Base-by-base conservation (phyloP, 2,888 invertebrate species). In the Drosophila acutilabella region DNA sequence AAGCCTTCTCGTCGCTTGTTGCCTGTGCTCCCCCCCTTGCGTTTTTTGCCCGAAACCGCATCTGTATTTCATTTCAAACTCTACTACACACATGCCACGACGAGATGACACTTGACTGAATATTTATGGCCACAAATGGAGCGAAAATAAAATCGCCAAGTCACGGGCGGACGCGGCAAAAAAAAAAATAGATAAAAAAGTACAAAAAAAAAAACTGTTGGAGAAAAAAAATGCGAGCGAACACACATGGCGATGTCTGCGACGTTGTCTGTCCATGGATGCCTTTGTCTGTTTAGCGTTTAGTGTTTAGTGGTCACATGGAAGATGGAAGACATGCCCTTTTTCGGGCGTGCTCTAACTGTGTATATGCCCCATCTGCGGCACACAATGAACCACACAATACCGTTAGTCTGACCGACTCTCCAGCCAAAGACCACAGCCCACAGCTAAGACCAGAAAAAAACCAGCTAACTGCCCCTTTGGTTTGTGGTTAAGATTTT, bases 131-230 rank as follows among this genome's bases (percentile, higher is more conserved):
- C 88, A 78, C 84, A 88, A 84, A 84, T 88, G 83, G 88, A 86
- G 86, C 88, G 88, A 84, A 88, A 86, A 88, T 83, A 84, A 85
- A 85, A 88, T 81, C 79, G 88, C 84, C 86, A 86, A 80, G 81
- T 88, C 87, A 85, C 78, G 84, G 86, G 60, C 76, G 71, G 72
- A 79, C 75, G 66, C 76, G 61, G 33, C 40, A 51, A 57, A 47
- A 56, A 68, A 56, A 47, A 56, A 68, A 57, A 54, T 57, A 48
- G 45, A 66, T 51, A 64, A 44, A 51, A 33, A 38, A 30, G 23
- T 23, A 23, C 23, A 48, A 64, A 58, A 52, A 60, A 62, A 26
- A 60, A 62, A 26, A n/a, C 0, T 41, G 42, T 26, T 52, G 14
- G 20, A 41, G 56, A 23, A 47, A 54, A 45, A 52, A 58, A 70